Evolutionary conservation across 2,797 vertebrate species (phyloP).

Genomic region (Kryptolebias ocellatus): DNA sequence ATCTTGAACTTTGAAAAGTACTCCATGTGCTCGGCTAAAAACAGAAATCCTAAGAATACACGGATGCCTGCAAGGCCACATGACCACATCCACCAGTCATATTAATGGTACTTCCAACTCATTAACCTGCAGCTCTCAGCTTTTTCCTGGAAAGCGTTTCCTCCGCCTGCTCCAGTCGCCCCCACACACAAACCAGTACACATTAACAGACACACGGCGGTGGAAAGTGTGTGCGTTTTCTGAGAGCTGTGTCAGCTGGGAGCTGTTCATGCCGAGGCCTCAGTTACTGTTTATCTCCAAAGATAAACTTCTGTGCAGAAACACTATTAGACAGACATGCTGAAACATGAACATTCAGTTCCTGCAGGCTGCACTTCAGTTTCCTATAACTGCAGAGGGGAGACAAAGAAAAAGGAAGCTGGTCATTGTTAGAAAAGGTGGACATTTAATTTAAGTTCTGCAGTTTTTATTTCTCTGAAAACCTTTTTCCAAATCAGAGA

Average conservation of each 20-base stretch:
- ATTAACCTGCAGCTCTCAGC: slow-evolving; percentile 14
- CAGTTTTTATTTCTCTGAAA: not conserved
- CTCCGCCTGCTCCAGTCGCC: slow-evolving; percentile 6
- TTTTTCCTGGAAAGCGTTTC: slow-evolving; percentile 28
- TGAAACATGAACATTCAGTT: not conserved
- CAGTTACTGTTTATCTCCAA: not conserved
- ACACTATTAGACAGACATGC: not conserved
- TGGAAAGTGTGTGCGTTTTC: slow-evolving; percentile 1
- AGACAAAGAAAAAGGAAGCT: not conserved
- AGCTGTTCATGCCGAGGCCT: slow-evolving; percentile 11
- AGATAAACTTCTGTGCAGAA: slow-evolving; percentile 2
- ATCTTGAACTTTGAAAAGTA: slow-evolving; percentile 1
- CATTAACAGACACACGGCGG: not conserved
- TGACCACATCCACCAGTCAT: not conserved
- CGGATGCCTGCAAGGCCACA: not conserved
- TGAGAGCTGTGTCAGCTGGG: slow-evolving; percentile 4
- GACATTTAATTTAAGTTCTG: not conserved
- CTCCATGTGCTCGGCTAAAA: slow-evolving; percentile 11
- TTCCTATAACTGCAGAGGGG: not conserved
- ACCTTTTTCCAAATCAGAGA: too few relatives aligned
- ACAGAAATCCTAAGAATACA: slow-evolving; percentile 11
- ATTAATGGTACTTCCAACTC: not conserved
- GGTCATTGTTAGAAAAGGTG: too few relatives aligned
- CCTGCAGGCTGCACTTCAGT: not conserved
- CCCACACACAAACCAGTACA: slow-evolving; percentile 11